These are phyloP conservation scores for Drosophila santomea DNA, from an alignment of 1,140 invertebrate genomes.

Conservation along the genomic window DNA sequence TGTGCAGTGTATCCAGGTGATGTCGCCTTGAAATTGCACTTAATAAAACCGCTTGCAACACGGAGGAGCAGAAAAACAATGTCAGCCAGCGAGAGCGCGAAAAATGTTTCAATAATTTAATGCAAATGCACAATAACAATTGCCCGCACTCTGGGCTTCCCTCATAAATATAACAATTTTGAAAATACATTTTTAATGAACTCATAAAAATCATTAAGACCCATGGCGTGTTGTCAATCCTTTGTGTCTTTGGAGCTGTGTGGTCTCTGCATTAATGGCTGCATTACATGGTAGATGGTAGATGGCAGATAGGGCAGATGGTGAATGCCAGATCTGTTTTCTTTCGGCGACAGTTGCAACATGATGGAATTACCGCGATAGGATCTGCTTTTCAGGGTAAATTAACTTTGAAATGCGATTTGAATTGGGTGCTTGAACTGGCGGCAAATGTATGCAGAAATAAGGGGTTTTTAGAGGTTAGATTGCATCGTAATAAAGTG, in stretches of 20 bases:
- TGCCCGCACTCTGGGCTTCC: conserved; percentile 15
- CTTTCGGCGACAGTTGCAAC: conserved; percentile 28
- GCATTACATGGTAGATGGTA: conserved; percentile 29
- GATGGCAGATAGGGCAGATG: conserved; percentile 30
- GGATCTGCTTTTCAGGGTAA: conserved; percentile 15
- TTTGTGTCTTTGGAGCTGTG: conserved; percentile 31
- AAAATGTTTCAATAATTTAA: conserved; percentile 50
- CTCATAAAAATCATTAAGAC: conserved; percentile 45
- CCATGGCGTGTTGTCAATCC: conserved; percentile 33
- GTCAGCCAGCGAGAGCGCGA: conserved; percentile 28
- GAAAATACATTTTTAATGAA: conserved; percentile 53
- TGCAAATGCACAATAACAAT: conserved; percentile 51
- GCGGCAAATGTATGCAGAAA: conserved; percentile 1
- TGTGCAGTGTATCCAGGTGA: conserved; percentile 4
- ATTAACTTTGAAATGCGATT: conserved; percentile 30
- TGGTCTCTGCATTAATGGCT: conserved; percentile 21
- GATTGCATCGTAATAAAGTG: conserved; percentile 6
- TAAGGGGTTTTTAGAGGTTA: background rate
- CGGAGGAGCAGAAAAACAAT: conserved; percentile 29
- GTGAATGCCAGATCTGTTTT: conserved; percentile 25
- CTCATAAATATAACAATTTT: conserved; percentile 54
- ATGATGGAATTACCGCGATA: conserved; percentile 32
- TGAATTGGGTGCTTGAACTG: conserved; percentile 26
- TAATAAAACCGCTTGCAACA: conserved; percentile 35
- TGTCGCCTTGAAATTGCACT: conserved; percentile 35